A percentile compares a stretch with the other conserved stretches of the same genome.
Conservation (phyloP, 1,140 invertebrate species). For the Metaphire vulgaris region DNA sequence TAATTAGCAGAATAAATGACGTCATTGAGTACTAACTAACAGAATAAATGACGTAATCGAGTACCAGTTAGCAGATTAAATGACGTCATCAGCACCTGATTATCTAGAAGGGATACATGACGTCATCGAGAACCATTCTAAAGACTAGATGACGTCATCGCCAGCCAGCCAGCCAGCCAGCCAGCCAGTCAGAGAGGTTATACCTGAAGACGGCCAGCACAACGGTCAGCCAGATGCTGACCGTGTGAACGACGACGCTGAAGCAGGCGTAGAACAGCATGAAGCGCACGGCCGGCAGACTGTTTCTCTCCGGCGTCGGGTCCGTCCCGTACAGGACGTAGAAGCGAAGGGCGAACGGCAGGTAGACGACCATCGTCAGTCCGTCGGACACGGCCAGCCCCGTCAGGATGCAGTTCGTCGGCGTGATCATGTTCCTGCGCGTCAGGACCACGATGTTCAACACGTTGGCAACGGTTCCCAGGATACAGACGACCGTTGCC, state of each 20-base stretch:
- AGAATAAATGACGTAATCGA: too few relatives aligned
- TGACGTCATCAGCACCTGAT: too few relatives aligned
- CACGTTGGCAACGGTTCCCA: slow-evolving; percentile 80
- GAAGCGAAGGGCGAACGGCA: slow-evolving; percentile 45
- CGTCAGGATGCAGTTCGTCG: slow-evolving; percentile 79
- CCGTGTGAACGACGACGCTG: slow-evolving; percentile 74
- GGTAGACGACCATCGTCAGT: slow-evolving; percentile 65
- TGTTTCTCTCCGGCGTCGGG: slow-evolving; percentile 33
- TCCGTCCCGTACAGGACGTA: slow-evolving; percentile 41
- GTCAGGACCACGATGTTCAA: slow-evolving; percentile 85
- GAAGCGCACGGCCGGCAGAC: slow-evolving; percentile 38
- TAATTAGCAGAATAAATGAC: too few relatives aligned
- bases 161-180: too few relatives aligned
- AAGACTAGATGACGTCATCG: too few relatives aligned
- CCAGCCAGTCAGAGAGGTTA: too few relatives aligned
- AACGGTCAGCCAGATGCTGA: slow-evolving; percentile 87
- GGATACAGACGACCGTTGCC: slow-evolving; percentile 69
- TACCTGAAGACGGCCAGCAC: slow-evolving; percentile 84
- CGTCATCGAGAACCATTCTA: too few relatives aligned
- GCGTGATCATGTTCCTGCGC: slow-evolving; percentile 71
- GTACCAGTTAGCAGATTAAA: too few relatives aligned
- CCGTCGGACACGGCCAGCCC: slow-evolving; percentile 75
- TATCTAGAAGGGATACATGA: too few relatives aligned
- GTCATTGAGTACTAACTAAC: too few relatives aligned
- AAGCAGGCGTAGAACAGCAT: slow-evolving; percentile 58